Conservation (phyloP, 2,888 invertebrate genomes). For the Margaritifera margaritifera region DNA sequence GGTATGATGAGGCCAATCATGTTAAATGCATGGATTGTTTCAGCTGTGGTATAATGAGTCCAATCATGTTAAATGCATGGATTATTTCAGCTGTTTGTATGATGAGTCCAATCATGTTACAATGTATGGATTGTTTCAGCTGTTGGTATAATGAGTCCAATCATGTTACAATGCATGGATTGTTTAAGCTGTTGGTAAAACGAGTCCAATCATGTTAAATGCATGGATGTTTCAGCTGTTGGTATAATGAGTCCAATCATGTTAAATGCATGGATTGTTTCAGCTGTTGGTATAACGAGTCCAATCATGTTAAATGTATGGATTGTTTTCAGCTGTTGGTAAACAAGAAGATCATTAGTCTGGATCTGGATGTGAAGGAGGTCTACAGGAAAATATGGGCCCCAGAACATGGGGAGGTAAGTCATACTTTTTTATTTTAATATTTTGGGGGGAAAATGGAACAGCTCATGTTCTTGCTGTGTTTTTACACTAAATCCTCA, state of each 20-base stretch:
- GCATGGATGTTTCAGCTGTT: neutral
- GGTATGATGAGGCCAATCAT: neutral
- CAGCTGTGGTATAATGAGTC: neutral
- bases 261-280: neutral
- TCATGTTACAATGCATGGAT: no score
- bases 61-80: neutral
- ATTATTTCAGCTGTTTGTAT: conserved; percentile 77
- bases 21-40: neutral
- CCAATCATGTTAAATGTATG: neutral
- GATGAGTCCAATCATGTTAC: neutral
- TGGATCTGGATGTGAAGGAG: conserved; percentile 94
- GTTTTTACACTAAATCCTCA: no score
- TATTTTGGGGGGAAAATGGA: no score
- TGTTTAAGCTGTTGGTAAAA: no score
- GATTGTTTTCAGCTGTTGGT: conserved; percentile 81
- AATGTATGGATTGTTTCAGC: no score
- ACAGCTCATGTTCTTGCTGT: no score
- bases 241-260: no score
- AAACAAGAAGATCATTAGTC: conserved; percentile 97
- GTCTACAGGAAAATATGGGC: conserved; percentile 77
- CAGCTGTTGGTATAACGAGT: neutral
- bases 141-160: neutral
- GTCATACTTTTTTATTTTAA: conserved; percentile 1
- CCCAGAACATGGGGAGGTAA: conserved; percentile 76
- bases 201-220: neutral